Evolutionary conservation across 2,797 vertebrate species (phyloP).

Genomic region (Gadopsis marmoratus): DNA sequence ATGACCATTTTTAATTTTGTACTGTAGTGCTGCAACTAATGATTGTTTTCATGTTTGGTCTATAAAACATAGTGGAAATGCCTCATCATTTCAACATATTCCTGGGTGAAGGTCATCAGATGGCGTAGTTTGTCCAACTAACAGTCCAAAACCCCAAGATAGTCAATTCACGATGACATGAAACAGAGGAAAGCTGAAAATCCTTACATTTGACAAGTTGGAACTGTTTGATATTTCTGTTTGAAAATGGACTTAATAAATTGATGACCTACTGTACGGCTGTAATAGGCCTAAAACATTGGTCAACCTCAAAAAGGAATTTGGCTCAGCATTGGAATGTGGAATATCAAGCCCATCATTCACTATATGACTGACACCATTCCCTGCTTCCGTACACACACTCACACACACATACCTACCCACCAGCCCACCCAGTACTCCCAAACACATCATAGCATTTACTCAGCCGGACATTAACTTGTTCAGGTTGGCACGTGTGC

Average conservation of each 20-base stretch:
- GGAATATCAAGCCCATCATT: conserved; percentile 26
- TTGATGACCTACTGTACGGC: background rate
- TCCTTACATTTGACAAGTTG: background rate
- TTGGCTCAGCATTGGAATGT: conserved; percentile 21
- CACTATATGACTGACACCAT: conserved; percentile 34
- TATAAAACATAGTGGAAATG: background rate
- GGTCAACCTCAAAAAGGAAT: conserved; percentile 18
- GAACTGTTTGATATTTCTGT: background rate
- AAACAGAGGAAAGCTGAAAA: conserved; percentile 2
- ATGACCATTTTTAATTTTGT: background rate
- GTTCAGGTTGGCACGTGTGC: conserved; percentile 74
- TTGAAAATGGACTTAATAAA: background rate
- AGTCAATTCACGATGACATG: background rate
- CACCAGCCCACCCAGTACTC: conserved; percentile 57
- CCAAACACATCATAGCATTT: conserved; percentile 62
- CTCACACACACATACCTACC: conserved; percentile 34
- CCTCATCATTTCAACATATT: background rate
- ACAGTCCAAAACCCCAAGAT: background rate
- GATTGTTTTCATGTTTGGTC: background rate
- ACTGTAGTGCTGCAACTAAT: background rate
- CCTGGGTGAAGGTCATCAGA: background rate
- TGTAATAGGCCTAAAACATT: conserved; percentile 9
- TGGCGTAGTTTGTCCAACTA: background rate
- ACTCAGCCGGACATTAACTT: conserved; percentile 65
- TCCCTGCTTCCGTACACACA: conserved; percentile 12